Conservation (phyloP, 2,888 invertebrate species). For the Metacarcinus magister region DNA sequence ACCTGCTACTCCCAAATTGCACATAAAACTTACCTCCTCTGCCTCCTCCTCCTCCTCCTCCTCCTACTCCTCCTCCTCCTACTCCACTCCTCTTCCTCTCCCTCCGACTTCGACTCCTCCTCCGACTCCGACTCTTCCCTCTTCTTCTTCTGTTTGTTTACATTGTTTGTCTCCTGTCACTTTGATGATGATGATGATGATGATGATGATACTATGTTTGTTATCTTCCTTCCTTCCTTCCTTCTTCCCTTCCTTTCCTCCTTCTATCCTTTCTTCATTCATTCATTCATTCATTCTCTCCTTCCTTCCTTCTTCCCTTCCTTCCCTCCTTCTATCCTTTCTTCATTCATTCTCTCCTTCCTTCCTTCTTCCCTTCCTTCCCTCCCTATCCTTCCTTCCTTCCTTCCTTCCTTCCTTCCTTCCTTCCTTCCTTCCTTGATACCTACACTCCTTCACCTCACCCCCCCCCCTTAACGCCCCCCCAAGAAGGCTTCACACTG, state of each 20-base stretch:
- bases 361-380: neutral
- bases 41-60: slow-evolving; percentile 34
- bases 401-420: neutral
- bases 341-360: neutral
- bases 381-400: neutral
- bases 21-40: slow-evolving; percentile 75
- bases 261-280: neutral
- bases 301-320: neutral
- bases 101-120: neutral
- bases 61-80: neutral
- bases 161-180: neutral
- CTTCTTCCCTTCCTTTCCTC: neutral
- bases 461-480: neutral
- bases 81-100: neutral
- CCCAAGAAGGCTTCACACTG: no score
- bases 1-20: slow-evolving; percentile 79
- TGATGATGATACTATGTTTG: neutral
- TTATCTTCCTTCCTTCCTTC: neutral
- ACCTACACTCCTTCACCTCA: neutral
- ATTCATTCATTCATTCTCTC: neutral
- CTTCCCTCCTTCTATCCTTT: neutral
- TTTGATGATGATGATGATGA: neutral
- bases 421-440: neutral
- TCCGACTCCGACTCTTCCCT: neutral
- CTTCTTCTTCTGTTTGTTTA: neutral